Evolutionary conservation across 2,888 invertebrate genomes (phyloP).

Genomic region (Epistrophella euchroma): DNA sequence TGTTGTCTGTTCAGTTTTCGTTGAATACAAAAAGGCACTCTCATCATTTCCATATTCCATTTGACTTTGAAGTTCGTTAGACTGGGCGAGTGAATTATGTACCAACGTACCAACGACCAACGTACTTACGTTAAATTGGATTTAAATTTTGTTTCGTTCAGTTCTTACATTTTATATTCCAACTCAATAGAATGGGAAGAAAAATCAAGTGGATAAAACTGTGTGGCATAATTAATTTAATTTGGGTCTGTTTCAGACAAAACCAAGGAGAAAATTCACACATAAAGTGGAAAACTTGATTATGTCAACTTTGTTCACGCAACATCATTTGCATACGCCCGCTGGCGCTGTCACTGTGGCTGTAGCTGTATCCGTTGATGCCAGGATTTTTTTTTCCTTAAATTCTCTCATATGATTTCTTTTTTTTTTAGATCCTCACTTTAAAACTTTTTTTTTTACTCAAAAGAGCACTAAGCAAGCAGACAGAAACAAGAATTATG

Average conservation of each 20-base stretch:
- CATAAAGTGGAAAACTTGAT: conserved; percentile 56
- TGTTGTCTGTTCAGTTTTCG: not conserved
- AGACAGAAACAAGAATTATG: not conserved
- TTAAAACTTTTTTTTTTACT: not conserved
- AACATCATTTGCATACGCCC: conserved; percentile 51
- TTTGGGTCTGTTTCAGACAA: conserved; percentile 36
- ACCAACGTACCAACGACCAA: too few species aligned
- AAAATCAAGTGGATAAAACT: conserved; percentile 11
- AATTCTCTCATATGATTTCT: not conserved
- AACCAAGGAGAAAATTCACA: not conserved
- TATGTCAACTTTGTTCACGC: conserved; percentile 55
- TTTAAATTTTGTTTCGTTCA: conserved; percentile 45
- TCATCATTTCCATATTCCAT: conserved; percentile 7
- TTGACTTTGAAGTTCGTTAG: conserved; percentile 35
- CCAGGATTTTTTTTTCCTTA: not conserved
- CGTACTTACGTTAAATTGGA: conserved; percentile 45
- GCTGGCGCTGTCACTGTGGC: not conserved
- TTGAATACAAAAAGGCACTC: not conserved
- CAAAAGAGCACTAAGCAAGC: not conserved
- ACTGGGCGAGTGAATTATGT: not conserved
- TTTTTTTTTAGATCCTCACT: not conserved
- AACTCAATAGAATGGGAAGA: not conserved
- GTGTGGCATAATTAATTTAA: conserved; percentile 30
- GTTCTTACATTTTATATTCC: not conserved
- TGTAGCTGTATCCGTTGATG: not conserved